These are phyloP conservation scores for Brachyptera risi DNA, from an alignment of 2,888 invertebrate genomes.

Conservation along the genomic window DNA sequence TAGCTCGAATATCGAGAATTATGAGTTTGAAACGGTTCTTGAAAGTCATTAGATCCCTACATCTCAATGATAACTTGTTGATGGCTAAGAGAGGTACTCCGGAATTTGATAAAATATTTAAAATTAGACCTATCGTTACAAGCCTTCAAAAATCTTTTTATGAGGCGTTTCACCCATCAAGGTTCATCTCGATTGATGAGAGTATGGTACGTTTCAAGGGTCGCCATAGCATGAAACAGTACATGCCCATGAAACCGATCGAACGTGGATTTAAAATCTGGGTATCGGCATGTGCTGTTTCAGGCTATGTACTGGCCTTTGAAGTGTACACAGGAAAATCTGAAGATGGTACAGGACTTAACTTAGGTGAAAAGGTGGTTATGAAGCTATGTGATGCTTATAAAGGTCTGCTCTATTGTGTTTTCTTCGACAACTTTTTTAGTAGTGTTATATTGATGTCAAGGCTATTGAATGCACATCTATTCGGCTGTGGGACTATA, in stretches of 20 bases:
- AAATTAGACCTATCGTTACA: slow-evolving; percentile 35
- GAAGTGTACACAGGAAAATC: slow-evolving; percentile 29
- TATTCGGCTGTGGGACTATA: too few species aligned
- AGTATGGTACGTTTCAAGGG: slow-evolving; percentile 38
- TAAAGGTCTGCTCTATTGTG: too few species aligned
- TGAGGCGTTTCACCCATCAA: slow-evolving; percentile 25
- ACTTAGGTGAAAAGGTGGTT: slow-evolving; percentile 37
- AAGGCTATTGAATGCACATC: too few species aligned
- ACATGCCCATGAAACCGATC: slow-evolving; percentile 35
- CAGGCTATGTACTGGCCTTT: too few species aligned
- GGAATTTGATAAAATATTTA: slow-evolving; percentile 35
- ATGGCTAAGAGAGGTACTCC: slow-evolving; percentile 25
- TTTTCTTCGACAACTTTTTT: too few species aligned
- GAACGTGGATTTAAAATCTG: too few species aligned
- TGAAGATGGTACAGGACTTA: background rate
- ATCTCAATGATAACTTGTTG: slow-evolving; percentile 9
- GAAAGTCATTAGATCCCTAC: slow-evolving; percentile 11
- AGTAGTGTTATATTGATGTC: too few species aligned
- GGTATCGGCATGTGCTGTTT: too few species aligned
- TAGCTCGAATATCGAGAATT: too few species aligned
- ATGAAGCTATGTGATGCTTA: slow-evolving; percentile 35
- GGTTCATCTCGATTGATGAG: slow-evolving; percentile 35
- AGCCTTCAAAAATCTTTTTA: slow-evolving; percentile 21
- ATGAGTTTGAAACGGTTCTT: too few species aligned
- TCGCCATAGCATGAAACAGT: slow-evolving; percentile 35